Conservation (phyloP, 1,140 invertebrate species). For the Dinothrombium tinctorium region DNA sequence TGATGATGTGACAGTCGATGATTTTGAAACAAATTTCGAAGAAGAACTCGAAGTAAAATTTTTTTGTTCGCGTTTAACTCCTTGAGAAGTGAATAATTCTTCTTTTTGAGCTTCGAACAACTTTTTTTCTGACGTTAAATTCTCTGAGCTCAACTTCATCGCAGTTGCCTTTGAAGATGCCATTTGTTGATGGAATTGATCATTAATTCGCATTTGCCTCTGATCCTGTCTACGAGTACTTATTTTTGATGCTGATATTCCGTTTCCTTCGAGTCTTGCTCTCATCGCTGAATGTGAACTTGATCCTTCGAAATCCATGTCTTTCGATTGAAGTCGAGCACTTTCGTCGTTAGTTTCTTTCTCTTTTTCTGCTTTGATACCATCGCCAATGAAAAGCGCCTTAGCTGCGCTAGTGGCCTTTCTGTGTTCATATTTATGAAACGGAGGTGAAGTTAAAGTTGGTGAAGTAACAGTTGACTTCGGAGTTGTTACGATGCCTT, state of each 20-base stretch:
- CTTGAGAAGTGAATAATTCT: slow-evolving; percentile 1
- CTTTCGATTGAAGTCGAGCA: slow-evolving; percentile 47
- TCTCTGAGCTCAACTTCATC: no score
- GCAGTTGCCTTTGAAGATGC: no score
- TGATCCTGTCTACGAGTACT: slow-evolving; percentile 30
- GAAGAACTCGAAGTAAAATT: not conserved
- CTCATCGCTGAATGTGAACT: slow-evolving; percentile 29
- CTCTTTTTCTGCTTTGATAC: slow-evolving; percentile 45
- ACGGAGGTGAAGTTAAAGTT: no score
- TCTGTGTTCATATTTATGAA: slow-evolving; percentile 6
- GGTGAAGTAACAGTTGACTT: no score
- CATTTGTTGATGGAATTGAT: no score
- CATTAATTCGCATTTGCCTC: no score
- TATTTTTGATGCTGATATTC: slow-evolving; percentile 45
- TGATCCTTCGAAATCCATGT: slow-evolving; percentile 50
- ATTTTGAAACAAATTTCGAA: not conserved
- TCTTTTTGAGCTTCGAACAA: no score
- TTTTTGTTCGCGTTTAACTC: not conserved
- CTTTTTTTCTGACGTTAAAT: no score
- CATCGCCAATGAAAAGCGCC: slow-evolving; percentile 37
- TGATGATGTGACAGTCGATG: not conserved
- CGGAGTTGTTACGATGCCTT: no score
- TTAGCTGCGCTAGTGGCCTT: slow-evolving; percentile 5
- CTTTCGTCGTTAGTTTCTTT: slow-evolving; percentile 48
- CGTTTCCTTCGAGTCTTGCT: slow-evolving; percentile 41